These are phyloP conservation scores for Meloidogyne exigua DNA, from an alignment of 1,140 invertebrate genomes.

Conservation along the genomic window DNA sequence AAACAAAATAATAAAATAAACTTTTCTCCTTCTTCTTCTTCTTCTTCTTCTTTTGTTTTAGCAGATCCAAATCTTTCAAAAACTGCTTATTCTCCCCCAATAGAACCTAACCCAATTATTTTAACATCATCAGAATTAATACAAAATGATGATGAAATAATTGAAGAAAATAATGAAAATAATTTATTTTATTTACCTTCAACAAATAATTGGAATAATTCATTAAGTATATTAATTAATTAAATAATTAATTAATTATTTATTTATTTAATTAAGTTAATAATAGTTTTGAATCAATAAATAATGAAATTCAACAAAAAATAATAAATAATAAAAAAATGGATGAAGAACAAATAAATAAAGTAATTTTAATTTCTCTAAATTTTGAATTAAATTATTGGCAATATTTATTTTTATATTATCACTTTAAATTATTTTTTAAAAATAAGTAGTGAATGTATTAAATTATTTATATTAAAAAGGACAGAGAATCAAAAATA, in stretches of 20 bases:
- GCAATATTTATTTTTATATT: too few relatives aligned
- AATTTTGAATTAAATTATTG: too few relatives aligned
- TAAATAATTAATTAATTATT: too few relatives aligned
- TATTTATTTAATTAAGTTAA: too few relatives aligned
- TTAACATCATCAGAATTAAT: neutral
- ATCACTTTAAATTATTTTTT: too few relatives aligned
- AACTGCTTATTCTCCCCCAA: constrained; percentile 6
- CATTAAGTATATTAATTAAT: neutral
- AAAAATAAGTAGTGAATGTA: too few relatives aligned
- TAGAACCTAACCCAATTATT: constrained; percentile 18
- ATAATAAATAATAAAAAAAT: neutral
- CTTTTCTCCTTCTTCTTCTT: neutral
- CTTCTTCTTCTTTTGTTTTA: constrained; percentile 22
- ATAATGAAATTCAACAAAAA: too few relatives aligned
- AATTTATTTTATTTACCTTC: neutral
- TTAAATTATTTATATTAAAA: too few relatives aligned
- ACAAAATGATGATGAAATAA: neutral
- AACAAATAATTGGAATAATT: neutral
- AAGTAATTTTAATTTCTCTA: too few relatives aligned
- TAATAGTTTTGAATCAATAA: too few relatives aligned
- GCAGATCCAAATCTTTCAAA: constrained; percentile 12
- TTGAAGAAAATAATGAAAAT: neutral
- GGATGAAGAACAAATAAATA: neutral
- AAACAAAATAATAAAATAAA: too few relatives aligned
- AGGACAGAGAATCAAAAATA: neutral